Evolutionary conservation across 2,888 invertebrate species (phyloP), one percentile per base, ranked within the genome.

Genomic region (Formica aserva): DNA sequence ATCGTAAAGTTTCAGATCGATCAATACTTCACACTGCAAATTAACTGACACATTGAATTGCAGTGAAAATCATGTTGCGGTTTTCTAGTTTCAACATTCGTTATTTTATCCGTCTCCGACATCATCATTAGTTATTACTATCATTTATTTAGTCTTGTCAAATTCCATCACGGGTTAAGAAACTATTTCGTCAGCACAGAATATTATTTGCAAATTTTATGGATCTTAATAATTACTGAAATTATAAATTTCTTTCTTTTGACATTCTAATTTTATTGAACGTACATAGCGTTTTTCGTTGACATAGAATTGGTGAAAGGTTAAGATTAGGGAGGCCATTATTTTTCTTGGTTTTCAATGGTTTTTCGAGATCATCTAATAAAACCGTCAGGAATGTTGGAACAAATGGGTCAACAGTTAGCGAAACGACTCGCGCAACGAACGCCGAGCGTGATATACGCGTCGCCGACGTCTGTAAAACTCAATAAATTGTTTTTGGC

Each of bases 401-500:
- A 71, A 85, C 66, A 74, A 84, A 86, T 84, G 85, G 84, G 22
- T 32, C 78, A 83, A 82, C 84, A 83, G 85, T 89, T 86, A 85
- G 65, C 83, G 69, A 82, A 88, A 85, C 87, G 80, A 84, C 75
- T 48, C 55, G 60, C 22, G 74, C 80, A 86, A 83, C 75, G 77
- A 75, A 67, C 48, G 13, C 32, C 60, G 55, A 67, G 32, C 62
- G 52, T 86, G 84, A 84, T 85, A 87, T 87, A 88, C 72, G 78
- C 71, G 77, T 67, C 67, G 66, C 38, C 77, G 87, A 87, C 85
- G 81, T 88, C 85, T 87, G 86, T 86, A 87, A 91, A 92, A 87
- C 78, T 88, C 85, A 63, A 91, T 91, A 90, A 91, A 92, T 92
- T 89, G 80, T 89, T 89, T 88, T 89, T 55, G 74, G 65, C 72